phyloP scores from a whole-genome alignment of 2,888 invertebrate species.

The Dolomedes plantarius region DNA sequence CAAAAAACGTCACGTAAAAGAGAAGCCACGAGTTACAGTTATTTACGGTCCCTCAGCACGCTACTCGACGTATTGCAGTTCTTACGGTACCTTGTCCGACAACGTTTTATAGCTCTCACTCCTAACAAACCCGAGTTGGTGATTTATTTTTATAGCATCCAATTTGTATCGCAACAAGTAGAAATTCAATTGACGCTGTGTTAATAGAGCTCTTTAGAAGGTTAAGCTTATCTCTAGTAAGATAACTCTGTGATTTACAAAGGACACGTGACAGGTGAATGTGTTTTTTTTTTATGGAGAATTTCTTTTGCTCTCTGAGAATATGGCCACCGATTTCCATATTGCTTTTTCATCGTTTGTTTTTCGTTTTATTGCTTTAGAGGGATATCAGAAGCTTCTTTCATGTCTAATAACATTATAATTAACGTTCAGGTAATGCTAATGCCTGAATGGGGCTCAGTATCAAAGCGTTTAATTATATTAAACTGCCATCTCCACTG shows the following conservation, averaged over 20 bases:
- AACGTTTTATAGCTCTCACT: slow-evolving; percentile 13
- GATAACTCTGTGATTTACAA: slow-evolving; percentile 63
- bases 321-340: too few relatives aligned
- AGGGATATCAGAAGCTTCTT: too few relatives aligned
- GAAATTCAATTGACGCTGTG: slow-evolving; percentile 64
- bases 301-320: too few relatives aligned
- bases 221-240: slow-evolving; percentile 40
- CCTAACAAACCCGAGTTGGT: slow-evolving; percentile 31
- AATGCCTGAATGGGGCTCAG: too few relatives aligned
- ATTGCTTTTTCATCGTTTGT: too few relatives aligned
- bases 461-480: too few relatives aligned
- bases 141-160: slow-evolving; percentile 69
- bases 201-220: slow-evolving; percentile 59
- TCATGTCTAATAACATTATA: too few relatives aligned
- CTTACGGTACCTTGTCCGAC: slow-evolving; percentile 1
- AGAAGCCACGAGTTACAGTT: slow-evolving; percentile 23
- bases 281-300: too few relatives aligned
- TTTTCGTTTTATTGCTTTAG: too few relatives aligned
- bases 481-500: too few relatives aligned
- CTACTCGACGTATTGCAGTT: slow-evolving; percentile 29
- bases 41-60: slow-evolving; percentile 61
- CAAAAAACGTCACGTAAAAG: slow-evolving; percentile 43
- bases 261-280: slow-evolving; percentile 36
- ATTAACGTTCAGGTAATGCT: too few relatives aligned
- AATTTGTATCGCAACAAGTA: slow-evolving; percentile 69